Base-by-base conservation (phyloP, 2,888 invertebrate genomes). In the Drosophila nigritarsus region DNA sequence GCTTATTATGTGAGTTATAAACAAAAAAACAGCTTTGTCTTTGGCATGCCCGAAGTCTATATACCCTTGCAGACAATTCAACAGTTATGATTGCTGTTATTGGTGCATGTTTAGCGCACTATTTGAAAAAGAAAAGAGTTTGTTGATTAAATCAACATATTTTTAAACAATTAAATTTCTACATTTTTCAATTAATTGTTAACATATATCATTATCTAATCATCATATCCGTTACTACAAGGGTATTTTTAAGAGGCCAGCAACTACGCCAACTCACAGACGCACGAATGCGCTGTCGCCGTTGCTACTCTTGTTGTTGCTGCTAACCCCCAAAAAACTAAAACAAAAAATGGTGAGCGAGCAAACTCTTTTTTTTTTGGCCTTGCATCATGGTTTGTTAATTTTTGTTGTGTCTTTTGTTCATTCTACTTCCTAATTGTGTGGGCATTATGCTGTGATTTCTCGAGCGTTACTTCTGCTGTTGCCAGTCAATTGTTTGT, bases 1-100 rank as follows among this genome's bases (percentile, higher is more conserved):
- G 40, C 82, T 92, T 60, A 89, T 92, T 77, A 93, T 93, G 92
- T 93, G 88, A 93, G 92, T 93, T 91, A 36, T 20, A 60, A 58
- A 32, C n/a, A 20, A 65, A 62, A 62, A 38, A 20, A 13, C 1
- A 32, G 1, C 13, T 11, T 36, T 8, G 13, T 1, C 49, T 40
- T 66, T 27, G 60, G 56, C 58, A 50, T 8, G 40, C 45, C 55
- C 75, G 62, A 75, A 79, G n/a, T 29, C 18, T 8, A 30, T 40
- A 78, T 75, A 67, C 78, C 8, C 80, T 78, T 70, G 66, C 69
- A 65, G 34, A 0, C 38, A 9, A 45, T 45, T 24, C 15, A 24
- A 45, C 4, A 15, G 24, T 8, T 24, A 4, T 24, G 24, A 45
- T 24, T 24, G 8, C 20, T 24, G 3, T 20, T 45, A 24, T 45